Conservation (phyloP, 1,140 invertebrate species). For the Phymorhynchus buccinoides region DNA sequence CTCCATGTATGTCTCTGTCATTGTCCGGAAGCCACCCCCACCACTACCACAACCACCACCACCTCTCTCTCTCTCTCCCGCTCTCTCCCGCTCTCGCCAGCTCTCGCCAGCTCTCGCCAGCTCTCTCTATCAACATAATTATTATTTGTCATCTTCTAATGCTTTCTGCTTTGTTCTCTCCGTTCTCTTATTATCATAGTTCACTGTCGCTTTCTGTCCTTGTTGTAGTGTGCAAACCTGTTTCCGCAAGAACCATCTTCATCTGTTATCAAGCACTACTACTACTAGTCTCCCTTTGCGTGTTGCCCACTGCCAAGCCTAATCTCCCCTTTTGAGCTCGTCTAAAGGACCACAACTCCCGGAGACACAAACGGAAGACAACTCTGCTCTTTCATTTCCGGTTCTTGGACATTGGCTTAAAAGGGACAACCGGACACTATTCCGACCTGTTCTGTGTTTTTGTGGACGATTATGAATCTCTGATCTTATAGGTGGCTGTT, state of each 20-base stretch:
- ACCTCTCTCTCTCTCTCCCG: not conserved
- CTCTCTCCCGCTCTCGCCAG: not conserved
- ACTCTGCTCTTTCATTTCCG: not conserved
- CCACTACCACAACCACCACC: too few relatives aligned
- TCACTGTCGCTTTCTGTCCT: not conserved
- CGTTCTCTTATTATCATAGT: too few relatives aligned
- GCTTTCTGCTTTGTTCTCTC: not conserved
- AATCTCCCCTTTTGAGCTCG: not conserved
- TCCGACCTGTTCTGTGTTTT: not conserved
- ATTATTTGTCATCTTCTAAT: not conserved
- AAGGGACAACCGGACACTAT: not conserved
- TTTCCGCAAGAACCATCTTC: not conserved
- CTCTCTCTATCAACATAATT: not conserved
- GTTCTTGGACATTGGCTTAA: not conserved
- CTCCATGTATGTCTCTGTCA: too few relatives aligned
- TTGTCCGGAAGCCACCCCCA: too few relatives aligned
- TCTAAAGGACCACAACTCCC: not conserved
- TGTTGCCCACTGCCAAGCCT: not conserved
- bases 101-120: not conserved
- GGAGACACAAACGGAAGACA: not conserved
- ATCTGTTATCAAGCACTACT: not conserved
- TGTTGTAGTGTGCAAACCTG: not conserved
- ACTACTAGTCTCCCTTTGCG: not conserved
- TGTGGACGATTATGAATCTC: not conserved
- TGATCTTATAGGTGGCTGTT: too few relatives aligned